phyloP scores from a whole-genome alignment of 2,888 invertebrate genomes.

The Tridacna crocea region DNA sequence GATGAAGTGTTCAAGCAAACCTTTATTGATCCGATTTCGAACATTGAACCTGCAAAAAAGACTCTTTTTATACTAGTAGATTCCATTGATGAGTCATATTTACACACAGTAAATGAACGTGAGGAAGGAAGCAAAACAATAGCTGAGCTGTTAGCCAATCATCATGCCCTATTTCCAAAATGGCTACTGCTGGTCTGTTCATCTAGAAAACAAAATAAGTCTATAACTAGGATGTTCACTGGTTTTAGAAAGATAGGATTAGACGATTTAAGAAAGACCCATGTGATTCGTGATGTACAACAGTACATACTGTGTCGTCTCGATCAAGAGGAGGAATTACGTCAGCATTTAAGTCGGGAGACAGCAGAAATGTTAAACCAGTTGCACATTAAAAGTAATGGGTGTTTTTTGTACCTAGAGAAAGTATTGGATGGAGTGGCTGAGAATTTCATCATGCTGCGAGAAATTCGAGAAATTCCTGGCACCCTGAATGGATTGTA shows the following conservation, averaged over 20 bases:
- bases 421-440: slow-evolving; percentile 92
- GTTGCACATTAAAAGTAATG: slow-evolving; percentile 97
- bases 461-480: slow-evolving; percentile 95
- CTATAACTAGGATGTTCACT: slow-evolving; percentile 89
- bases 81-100: slow-evolving; percentile 92
- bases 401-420: slow-evolving; percentile 85
- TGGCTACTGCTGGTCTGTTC: slow-evolving; percentile 96
- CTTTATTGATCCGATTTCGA: slow-evolving; percentile 93
- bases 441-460: slow-evolving; percentile 95
- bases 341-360: slow-evolving; percentile 94
- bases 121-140: slow-evolving; percentile 81
- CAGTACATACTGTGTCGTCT: slow-evolving; percentile 94
- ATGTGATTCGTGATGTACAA: slow-evolving; percentile 96
- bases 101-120: slow-evolving; percentile 75
- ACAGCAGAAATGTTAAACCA: slow-evolving; percentile 98
- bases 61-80: slow-evolving; percentile 94
- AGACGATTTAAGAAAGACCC: slow-evolving; percentile 93
- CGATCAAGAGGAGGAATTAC: slow-evolving; percentile 94
- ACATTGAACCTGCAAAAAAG: slow-evolving; percentile 92
- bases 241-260: slow-evolving; percentile 95
- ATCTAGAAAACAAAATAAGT: slow-evolving; percentile 90
- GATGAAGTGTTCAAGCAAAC: slow-evolving; percentile 96
- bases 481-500: slow-evolving; percentile 97
- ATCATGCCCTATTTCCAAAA: slow-evolving; percentile 95
- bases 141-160: slow-evolving; percentile 91